These are phyloP conservation scores for Euthynnus affinis DNA, from an alignment of 2,797 vertebrate genomes.

Conservation along the genomic window DNA sequence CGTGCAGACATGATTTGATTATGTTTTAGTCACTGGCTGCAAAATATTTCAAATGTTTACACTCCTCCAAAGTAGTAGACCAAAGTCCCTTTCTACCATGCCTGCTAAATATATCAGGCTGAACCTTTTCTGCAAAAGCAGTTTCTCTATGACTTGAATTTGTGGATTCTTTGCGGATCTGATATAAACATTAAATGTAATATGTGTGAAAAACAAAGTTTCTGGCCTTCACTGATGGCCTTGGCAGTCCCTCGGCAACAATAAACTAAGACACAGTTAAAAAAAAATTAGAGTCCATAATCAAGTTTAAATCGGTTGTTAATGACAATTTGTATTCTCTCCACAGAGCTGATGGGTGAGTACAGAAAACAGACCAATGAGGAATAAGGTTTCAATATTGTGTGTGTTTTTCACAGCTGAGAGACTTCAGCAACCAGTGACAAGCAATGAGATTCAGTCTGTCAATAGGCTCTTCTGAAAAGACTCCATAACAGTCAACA, in stretches of 20 bases:
- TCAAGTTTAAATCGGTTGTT: slow-evolving; percentile 17
- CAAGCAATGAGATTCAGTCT: slow-evolving; percentile 11
- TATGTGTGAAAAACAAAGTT: neutral
- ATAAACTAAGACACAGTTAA: slow-evolving; percentile 30
- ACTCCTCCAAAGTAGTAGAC: neutral
- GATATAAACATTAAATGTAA: neutral
- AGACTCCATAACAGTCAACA: slow-evolving; percentile 32
- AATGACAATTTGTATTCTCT: slow-evolving; percentile 12
- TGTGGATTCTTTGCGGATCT: neutral
- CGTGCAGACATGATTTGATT: neutral
- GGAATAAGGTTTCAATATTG: slow-evolving; percentile 26
- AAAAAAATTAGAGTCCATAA: slow-evolving; percentile 14
- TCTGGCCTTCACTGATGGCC: neutral
- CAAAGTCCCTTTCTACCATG: neutral
- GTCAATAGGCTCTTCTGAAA: slow-evolving; percentile 12
- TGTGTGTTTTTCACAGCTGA: slow-evolving; percentile 32
- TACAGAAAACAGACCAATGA: slow-evolving; percentile 31
- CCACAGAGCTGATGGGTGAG: slow-evolving; percentile 6
- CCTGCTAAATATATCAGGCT: neutral
- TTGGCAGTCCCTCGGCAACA: slow-evolving; percentile 17
- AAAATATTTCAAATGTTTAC: neutral
- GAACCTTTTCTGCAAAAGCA: neutral
- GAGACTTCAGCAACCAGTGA: slow-evolving; percentile 32
- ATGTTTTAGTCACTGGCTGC: neutral
- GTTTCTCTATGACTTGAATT: neutral